These are phyloP conservation scores for Spicauda simplicius DNA, from an alignment of 2,888 invertebrate species.

Conservation along the genomic window DNA sequence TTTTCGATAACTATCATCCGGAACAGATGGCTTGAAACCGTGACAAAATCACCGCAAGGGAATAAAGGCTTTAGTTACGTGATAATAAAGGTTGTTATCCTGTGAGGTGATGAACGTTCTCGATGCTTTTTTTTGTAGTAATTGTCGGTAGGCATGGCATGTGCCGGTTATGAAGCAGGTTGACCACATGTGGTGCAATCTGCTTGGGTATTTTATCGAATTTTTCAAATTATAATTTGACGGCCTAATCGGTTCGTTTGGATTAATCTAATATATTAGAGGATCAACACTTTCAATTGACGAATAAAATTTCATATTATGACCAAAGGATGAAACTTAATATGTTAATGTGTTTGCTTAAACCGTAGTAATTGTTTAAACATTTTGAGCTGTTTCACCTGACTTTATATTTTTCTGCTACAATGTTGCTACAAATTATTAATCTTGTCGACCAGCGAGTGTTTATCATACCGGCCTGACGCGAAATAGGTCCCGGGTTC, in stretches of 20 bases:
- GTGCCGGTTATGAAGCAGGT: constrained; percentile 83
- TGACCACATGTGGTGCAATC: constrained; percentile 83
- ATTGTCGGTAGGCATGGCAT: constrained; percentile 80
- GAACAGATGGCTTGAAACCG: constrained; percentile 74
- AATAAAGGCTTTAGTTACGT: constrained; percentile 45
- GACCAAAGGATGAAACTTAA: constrained; percentile 33
- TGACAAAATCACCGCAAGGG: constrained; percentile 38
- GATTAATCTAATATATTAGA: constrained; percentile 68
- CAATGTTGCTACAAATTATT: no score
- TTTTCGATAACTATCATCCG: constrained; percentile 83
- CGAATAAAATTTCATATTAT: constrained; percentile 7
- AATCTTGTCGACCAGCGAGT: no score
- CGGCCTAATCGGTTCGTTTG: constrained; percentile 63
- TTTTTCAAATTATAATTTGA: constrained; percentile 72
- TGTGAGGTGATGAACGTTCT: constrained; percentile 46
- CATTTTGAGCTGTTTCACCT: background rate
- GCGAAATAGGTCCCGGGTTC: no score
- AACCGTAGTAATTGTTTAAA: background rate
- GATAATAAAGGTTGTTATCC: constrained; percentile 43
- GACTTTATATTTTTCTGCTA: no score
- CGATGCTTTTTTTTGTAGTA: constrained; percentile 67
- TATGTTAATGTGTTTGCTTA: background rate
- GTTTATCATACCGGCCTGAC: no score
- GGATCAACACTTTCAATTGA: constrained; percentile 39
- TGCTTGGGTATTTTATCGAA: constrained; percentile 73